Conservation (phyloP, 1,140 invertebrate species). For the Cyphomyrmex costatus region DNA sequence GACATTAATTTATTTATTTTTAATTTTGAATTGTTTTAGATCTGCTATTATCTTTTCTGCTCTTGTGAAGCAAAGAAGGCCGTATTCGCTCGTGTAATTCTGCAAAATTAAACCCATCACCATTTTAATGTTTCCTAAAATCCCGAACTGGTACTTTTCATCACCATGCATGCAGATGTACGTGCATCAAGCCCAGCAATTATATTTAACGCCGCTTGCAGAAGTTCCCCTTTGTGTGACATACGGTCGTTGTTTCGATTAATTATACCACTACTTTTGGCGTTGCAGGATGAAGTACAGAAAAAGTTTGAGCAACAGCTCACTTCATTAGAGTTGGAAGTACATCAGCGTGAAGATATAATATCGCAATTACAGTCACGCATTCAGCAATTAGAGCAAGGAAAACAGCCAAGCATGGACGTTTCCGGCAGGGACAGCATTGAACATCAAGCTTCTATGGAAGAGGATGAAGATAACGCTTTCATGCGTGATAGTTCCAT, state of each 20-base stretch:
- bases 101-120: not conserved
- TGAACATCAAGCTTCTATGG: constrained; percentile 77
- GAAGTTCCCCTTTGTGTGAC: constrained; percentile 26
- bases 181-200: constrained; percentile 33
- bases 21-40: constrained; percentile 5
- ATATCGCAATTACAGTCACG: constrained; percentile 91
- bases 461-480: no score
- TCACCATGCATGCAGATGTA: constrained; percentile 18
- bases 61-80: not conserved
- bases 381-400: constrained; percentile 90
- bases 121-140: constrained; percentile 3
- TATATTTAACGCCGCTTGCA: constrained; percentile 14
- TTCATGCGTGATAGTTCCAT: no score
- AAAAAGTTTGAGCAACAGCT: constrained; percentile 88
- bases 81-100: not conserved
- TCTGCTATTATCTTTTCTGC: not conserved
- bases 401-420: constrained; percentile 51
- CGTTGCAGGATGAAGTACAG: constrained; percentile 87
- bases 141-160: constrained; percentile 3
- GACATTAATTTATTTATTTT: not conserved
- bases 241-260: not conserved
- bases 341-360: constrained; percentile 92
- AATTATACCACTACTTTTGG: not conserved
- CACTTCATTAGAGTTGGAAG: constrained; percentile 91
- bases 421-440: constrained; percentile 75